Evolutionary conservation across 2,113 vertebrate genomes (phyloP), one percentile per base, ranked within the genome.

Genomic region (Sturnira hondurensis): DNA sequence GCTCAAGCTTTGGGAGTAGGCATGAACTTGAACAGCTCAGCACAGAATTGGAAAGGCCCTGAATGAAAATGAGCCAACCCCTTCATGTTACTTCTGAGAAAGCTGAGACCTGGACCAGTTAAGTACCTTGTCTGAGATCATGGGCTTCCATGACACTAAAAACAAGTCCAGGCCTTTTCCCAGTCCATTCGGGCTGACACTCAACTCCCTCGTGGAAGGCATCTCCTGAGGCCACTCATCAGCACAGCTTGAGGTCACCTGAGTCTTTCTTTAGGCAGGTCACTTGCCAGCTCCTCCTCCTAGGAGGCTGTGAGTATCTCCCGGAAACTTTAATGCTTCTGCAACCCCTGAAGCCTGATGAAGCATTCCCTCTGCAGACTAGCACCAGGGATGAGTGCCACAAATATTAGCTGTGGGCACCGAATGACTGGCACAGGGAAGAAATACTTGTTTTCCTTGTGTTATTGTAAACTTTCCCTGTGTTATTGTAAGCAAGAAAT

Each of bases 391-490:
- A 28, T 38, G n/a, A 91, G 17, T 24, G 1, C 85, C 85, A 50
- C 33, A 50, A 87, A 61, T 74, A 47, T 67, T 87, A 85, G 47
- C 92, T 94, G 52, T 5, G 41, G 96, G 91, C 86, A 78, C 89
- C 0, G 36, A 96, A 86, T 94, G 95, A 91, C 70, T 88, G 95
- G 92, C 6, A 52, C 3, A n/a, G 41, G 90, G 58, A 92, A 78
- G 91, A 83, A 83, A 22, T 93, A 36, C 78, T 74, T 97, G 89
- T 86, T 74, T 58, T 20, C 33, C 93, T 93, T 96, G 92, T n/a
- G n/a, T n/a, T n/a, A n/a, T n/a, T n/a, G n/a, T n/a, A n/a, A n/a
- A n/a, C n/a, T n/a, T n/a, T n/a, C n/a, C n/a, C n/a, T n/a, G n/a
- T n/a, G n/a, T n/a, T n/a, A n/a, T n/a, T n/a, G n/a, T n/a, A n/a